Evolutionary conservation across 2,888 invertebrate species (phyloP).

Genomic region (Hydropsyche betteni): DNA sequence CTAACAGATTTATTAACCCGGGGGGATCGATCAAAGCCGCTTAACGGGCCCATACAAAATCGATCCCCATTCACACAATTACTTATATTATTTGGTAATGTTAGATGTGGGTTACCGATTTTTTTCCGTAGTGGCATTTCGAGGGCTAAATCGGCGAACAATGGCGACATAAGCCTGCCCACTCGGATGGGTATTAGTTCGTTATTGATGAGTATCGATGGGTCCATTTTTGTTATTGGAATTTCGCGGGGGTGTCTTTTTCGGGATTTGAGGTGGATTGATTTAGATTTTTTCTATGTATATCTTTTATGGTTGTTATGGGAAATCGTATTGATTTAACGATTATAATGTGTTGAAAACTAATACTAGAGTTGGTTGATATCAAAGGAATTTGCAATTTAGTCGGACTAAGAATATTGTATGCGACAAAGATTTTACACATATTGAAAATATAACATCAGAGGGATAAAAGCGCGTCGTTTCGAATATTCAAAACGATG

Average conservation of each 20-base stretch:
- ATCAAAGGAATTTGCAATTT: too few species aligned
- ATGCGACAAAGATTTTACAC: too few species aligned
- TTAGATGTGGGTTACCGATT: too few species aligned
- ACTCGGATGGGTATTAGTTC: constrained; percentile 45
- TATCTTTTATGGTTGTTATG: too few species aligned
- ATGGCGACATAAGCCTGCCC: constrained; percentile 44
- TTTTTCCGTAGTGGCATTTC: neutral
- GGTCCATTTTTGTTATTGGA: constrained; percentile 47
- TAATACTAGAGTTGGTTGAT: too few species aligned
- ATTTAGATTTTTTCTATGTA: too few species aligned
- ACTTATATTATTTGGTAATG: too few species aligned
- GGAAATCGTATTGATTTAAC: too few species aligned
- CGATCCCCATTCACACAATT: constrained; percentile 6
- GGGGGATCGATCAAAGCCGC: constrained; percentile 13
- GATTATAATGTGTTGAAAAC: too few species aligned
- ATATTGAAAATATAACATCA: too few species aligned
- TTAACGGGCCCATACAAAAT: neutral
- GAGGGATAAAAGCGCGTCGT: neutral
- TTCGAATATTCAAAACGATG: constrained; percentile 14
- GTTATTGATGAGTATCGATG: constrained; percentile 50
- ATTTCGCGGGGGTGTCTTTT: neutral
- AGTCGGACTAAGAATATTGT: too few species aligned
- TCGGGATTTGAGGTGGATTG: constrained; percentile 8
- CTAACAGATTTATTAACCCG: constrained; percentile 4
- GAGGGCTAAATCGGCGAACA: constrained; percentile 23